phyloP scores from a whole-genome alignment of 2,113 vertebrate species.

The Tretioscincus oriximinensis region DNA sequence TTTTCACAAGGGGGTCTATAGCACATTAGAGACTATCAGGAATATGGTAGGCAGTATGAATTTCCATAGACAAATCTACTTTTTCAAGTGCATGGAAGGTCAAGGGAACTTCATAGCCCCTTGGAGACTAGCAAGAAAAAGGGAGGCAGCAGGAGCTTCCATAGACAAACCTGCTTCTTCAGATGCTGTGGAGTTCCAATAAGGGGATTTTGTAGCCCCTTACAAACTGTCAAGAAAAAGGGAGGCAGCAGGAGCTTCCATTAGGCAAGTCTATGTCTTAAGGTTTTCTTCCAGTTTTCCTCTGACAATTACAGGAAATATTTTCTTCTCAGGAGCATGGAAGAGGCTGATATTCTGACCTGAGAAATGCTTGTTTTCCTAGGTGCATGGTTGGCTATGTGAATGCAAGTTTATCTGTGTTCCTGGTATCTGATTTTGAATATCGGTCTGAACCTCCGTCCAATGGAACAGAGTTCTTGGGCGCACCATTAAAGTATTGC shows the following conservation, averaged over 20 bases:
- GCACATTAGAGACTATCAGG: too few species aligned
- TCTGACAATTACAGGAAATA: not conserved
- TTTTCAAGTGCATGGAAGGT: too few species aligned
- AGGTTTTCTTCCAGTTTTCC: not conserved
- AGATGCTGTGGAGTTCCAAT: too few species aligned
- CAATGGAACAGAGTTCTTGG: constrained; percentile 83
- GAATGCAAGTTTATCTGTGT: constrained; percentile 90
- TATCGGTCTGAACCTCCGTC: constrained; percentile 81
- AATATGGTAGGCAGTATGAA: too few species aligned
- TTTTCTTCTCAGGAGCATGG: not conserved
- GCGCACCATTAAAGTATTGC: constrained; percentile 85
- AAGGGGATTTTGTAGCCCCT: too few species aligned
- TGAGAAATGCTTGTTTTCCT: constrained; percentile 35
- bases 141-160: too few species aligned
- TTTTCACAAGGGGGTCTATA: too few species aligned
- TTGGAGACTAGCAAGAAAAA: too few species aligned
- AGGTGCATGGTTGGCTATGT: constrained; percentile 95
- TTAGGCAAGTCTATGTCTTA: not conserved
- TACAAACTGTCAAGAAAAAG: too few species aligned
- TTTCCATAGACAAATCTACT: too few species aligned
- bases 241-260: not conserved
- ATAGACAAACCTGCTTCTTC: too few species aligned
- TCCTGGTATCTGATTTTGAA: constrained; percentile 89
- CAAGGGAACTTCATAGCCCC: too few species aligned
- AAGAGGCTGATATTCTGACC: constrained; percentile 23